phyloP scores from a whole-genome alignment of 2,113 vertebrate species.

The Lynx canadensis region DNA sequence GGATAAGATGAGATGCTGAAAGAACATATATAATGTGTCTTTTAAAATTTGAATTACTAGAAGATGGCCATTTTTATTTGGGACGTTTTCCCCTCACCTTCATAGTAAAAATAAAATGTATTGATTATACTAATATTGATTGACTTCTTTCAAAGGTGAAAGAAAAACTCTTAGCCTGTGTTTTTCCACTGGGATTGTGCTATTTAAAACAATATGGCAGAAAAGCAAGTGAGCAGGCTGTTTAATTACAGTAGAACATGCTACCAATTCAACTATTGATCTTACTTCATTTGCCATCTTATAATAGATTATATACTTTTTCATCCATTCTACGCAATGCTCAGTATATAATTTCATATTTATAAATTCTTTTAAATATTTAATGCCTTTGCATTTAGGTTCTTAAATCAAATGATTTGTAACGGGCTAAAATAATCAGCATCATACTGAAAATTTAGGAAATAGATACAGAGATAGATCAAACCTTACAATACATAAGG shows the following conservation, averaged over 20 bases:
- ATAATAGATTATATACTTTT: conserved; percentile 75
- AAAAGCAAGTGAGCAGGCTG: conserved; percentile 71
- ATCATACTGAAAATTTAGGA: conserved; percentile 55
- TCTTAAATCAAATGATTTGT: conserved; percentile 70
- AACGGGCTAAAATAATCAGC: conserved; percentile 62
- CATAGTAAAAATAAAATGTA: conserved; percentile 48
- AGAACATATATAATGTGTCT: neutral
- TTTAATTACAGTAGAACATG: conserved; percentile 78
- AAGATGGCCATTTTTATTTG: conserved; percentile 14
- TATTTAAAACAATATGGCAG: conserved; percentile 74
- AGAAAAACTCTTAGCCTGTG: conserved; percentile 51
- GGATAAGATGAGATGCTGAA: neutral
- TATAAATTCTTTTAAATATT: conserved; percentile 78
- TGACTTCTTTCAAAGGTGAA: conserved; percentile 51
- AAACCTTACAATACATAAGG: conserved; percentile 33
- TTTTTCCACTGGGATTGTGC: conserved; percentile 59
- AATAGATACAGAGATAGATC: conserved; percentile 41
- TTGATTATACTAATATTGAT: conserved; percentile 61
- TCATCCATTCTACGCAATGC: conserved; percentile 45
- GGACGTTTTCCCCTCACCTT: neutral
- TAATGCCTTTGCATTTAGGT: conserved; percentile 70
- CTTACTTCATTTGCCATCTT: conserved; percentile 79
- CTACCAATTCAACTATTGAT: conserved; percentile 79
- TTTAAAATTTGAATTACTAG: neutral
- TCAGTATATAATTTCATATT: conserved; percentile 60